Conservation (phyloP, 2,888 invertebrate genomes). For the Pedicia rivosa region DNA sequence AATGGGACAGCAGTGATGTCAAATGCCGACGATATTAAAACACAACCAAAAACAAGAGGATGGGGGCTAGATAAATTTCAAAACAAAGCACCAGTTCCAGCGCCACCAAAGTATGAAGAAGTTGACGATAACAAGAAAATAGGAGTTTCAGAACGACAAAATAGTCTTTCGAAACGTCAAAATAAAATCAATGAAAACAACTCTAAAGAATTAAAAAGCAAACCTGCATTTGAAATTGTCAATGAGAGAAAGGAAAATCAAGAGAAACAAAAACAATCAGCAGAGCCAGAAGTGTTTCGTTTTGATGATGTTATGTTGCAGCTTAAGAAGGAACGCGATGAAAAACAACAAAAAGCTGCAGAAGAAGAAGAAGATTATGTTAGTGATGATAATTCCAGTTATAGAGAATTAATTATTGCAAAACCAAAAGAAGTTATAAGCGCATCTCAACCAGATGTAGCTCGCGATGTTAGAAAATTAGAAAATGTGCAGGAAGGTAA, state of each 20-base stretch:
- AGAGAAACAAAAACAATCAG: slow-evolving; percentile 24
- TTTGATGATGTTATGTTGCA: slow-evolving; percentile 17
- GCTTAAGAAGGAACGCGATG: slow-evolving; percentile 1
- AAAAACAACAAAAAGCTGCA: neutral
- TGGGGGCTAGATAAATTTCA: too few species aligned
- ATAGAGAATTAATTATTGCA: slow-evolving; percentile 4
- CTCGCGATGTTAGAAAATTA: too few species aligned
- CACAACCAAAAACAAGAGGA: too few species aligned
- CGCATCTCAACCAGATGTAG: too few species aligned
- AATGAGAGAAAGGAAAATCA: slow-evolving; percentile 33
- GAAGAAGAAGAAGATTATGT: neutral
- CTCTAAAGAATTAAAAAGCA: too few species aligned
- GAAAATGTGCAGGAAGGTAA: too few species aligned
- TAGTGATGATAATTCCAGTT: slow-evolving; percentile 7
- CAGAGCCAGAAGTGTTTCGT: slow-evolving; percentile 23
- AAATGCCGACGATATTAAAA: too few species aligned
- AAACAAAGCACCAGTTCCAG: neutral
- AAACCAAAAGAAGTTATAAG: slow-evolving; percentile 1
- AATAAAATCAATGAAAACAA: slow-evolving; percentile 13
- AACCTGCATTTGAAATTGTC: slow-evolving; percentile 30
- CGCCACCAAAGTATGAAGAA: neutral
- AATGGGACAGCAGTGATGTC: too few species aligned
- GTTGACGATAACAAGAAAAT: slow-evolving; percentile 14
- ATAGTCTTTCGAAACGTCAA: slow-evolving; percentile 22
- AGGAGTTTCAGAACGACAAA: slow-evolving; percentile 25